Percentiles rank a stretch among this genome's conserved stretches.
phyloP scores from a whole-genome alignment of 2,888 invertebrate genomes.

The Anarsia innoxiella region DNA sequence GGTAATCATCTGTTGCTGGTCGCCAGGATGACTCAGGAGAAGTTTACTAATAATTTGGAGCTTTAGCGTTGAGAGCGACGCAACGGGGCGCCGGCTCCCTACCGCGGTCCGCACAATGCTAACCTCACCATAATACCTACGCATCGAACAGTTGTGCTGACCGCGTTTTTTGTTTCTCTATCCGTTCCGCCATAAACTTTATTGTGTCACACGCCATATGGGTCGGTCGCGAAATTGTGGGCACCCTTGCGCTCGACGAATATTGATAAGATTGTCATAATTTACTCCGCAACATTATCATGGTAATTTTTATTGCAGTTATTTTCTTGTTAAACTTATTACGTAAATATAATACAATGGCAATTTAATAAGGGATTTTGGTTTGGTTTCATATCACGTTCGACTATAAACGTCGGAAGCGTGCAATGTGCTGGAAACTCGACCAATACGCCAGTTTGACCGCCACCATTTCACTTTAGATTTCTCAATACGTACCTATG shows the following conservation, averaged over 20 bases:
- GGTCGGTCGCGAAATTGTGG: constrained; percentile 39
- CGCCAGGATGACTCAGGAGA: constrained; percentile 3
- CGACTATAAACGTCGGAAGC: constrained; percentile 30
- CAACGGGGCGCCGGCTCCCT: constrained; percentile 53
- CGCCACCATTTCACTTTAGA: too few relatives aligned
- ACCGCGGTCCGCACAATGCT: constrained; percentile 42
- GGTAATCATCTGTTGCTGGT: neutral
- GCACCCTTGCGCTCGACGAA: constrained; percentile 28
- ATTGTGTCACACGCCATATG: constrained; percentile 56
- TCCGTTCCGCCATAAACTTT: constrained; percentile 50
- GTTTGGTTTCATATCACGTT: constrained; percentile 17
- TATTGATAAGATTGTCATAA: constrained; percentile 15
- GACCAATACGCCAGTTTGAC: too few relatives aligned
- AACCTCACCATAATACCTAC: constrained; percentile 43
- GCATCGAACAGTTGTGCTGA: constrained; percentile 49
- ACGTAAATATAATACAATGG: constrained; percentile 4
- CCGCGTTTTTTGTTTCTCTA: constrained; percentile 38
- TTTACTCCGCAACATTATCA: constrained; percentile 11
- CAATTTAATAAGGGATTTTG: constrained; percentile 1
- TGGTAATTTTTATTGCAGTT: constrained; percentile 13
- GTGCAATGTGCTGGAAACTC: constrained; percentile 15
- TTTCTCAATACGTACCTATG: too few relatives aligned
- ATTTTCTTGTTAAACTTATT: constrained; percentile 17
- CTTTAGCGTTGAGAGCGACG: constrained; percentile 47
- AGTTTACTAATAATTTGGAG: constrained; percentile 2